Base-by-base conservation (phyloP, 2,888 invertebrate species). In the Litoditis marina region DNA sequence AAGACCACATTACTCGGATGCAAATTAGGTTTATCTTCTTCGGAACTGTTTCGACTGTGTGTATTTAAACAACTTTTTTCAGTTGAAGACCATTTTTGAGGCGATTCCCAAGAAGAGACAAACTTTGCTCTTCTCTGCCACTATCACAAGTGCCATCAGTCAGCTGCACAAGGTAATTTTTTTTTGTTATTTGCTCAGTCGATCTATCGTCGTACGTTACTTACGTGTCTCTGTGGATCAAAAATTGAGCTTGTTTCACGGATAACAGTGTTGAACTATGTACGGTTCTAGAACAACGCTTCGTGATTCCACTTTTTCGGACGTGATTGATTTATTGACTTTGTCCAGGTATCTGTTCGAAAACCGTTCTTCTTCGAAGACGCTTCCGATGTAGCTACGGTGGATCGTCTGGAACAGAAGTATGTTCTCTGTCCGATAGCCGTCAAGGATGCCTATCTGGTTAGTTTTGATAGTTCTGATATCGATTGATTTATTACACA, bases 361-460 rank as follows among this genome's bases (percentile, higher is more conserved):
- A 79, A 83, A 60, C 86, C 86, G 2, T 87, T 84, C 77, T 83
- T 85, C 66, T 87, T 85, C 83, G 88, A 90, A 28, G 90, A 91
- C 75, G 66, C 63, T 13, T 57, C 58, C 61, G 68, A 60, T 5
- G 64, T 73, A 32, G 64, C 65, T 11, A 82, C 82, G 5, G 87
- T 90, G 31, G 89, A 91, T 13, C 94, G 94, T 0, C 94, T 95
- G 0, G 90, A 90, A 31, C 89, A 91, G 50, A 74, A 89, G 42
- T 96, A 93, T 85, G 89, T 94, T 13, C 87, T 96, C 39, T 92
- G 92, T 83, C 93, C 95, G 0, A 89, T 89, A 61, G 91, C 93
- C 83, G 91, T 92, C 19, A 90, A 92, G 54, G 82, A 82, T 57
- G 79, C 80, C 5, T 82, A 80, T 57, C 52, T 80, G 56, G 80